Conservation (phyloP, 2,113 vertebrate species). For the Chionodraco myersi region DNA sequence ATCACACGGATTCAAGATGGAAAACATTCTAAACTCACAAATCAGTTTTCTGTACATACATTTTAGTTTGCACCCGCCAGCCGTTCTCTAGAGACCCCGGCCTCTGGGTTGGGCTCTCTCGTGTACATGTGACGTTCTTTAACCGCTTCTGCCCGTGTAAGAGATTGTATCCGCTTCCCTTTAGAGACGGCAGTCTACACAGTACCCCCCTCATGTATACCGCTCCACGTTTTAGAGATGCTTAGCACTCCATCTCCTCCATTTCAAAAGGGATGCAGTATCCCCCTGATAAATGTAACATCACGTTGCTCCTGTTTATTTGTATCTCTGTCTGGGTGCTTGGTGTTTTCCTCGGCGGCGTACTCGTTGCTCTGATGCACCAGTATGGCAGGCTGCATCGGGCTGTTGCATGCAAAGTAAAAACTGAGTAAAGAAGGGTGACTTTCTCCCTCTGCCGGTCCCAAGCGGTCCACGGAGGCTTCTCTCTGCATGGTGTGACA, state of each 20-base stretch:
- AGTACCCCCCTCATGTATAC: conserved; percentile 24
- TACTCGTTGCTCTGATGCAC: conserved; percentile 69
- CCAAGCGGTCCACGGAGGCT: conserved; percentile 57
- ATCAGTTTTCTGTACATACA: conserved; percentile 64
- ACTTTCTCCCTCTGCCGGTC: conserved; percentile 42
- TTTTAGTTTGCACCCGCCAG: conserved; percentile 34
- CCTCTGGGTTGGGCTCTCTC: conserved; percentile 36
- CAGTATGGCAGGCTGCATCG: conserved; percentile 70
- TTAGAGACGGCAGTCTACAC: conserved; percentile 32
- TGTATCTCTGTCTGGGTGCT: conserved; percentile 55
- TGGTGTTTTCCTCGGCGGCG: conserved; percentile 62
- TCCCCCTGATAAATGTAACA: conserved; percentile 50
- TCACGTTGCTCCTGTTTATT: conserved; percentile 35
- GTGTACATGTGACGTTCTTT: conserved; percentile 48
- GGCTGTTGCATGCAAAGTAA: conserved; percentile 76
- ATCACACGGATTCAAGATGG: conserved; percentile 49
- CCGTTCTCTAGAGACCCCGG: conserved; percentile 58
- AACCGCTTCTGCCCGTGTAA: conserved; percentile 25
- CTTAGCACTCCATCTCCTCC: conserved; percentile 33
- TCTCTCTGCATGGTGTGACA: conserved; percentile 80
- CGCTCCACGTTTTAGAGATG: background rate
- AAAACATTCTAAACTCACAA: conserved; percentile 4
- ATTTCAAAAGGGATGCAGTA: conserved; percentile 64
- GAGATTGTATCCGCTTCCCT: conserved; percentile 53
- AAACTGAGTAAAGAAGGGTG: conserved; percentile 12